Percentiles rank a stretch among this genome's conserved stretches.
phyloP scores from a whole-genome alignment of 53 echinoderm and acorn worm species.

The Henricia sp. region DNA sequence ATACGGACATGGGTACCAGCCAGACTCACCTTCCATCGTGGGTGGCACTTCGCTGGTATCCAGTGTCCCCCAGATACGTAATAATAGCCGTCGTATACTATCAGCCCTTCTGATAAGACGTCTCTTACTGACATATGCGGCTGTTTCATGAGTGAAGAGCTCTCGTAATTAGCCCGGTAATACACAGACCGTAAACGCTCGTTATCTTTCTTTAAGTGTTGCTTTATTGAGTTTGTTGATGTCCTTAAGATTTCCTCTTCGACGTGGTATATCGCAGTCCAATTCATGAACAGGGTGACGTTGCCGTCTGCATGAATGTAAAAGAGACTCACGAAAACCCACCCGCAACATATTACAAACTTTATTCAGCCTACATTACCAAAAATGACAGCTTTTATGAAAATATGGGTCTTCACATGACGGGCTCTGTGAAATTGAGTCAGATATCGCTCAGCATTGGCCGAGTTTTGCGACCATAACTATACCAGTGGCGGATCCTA shows the following conservation, averaged over 20 bases:
- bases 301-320: slow-evolving; percentile 61
- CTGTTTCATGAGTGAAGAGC: slow-evolving; percentile 1
- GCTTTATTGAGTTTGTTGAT: slow-evolving; percentile 28
- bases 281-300: slow-evolving; percentile 69
- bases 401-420: too few relatives aligned
- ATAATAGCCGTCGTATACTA: slow-evolving; percentile 71
- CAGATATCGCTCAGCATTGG: too few relatives aligned
- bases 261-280: slow-evolving; percentile 58
- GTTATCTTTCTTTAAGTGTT: slow-evolving; percentile 18
- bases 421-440: too few relatives aligned
- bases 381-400: too few relatives aligned
- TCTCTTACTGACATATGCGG: slow-evolving; percentile 31
- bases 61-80: slow-evolving; percentile 88
- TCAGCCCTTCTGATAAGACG: slow-evolving; percentile 57
- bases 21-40: slow-evolving; percentile 85
- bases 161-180: not conserved
- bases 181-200: slow-evolving; percentile 18
- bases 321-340: not conserved
- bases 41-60: slow-evolving; percentile 81
- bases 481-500: too few relatives aligned
- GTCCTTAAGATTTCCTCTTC: slow-evolving; percentile 70
- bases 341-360: too few relatives aligned
- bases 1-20: not conserved
- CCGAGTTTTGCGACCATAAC: not conserved
- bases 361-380: too few relatives aligned